A percentile compares a stretch with the other conserved stretches of the same genome.
Conservation (phyloP, 2,888 invertebrate species). For the Parochlus steinenii region DNA sequence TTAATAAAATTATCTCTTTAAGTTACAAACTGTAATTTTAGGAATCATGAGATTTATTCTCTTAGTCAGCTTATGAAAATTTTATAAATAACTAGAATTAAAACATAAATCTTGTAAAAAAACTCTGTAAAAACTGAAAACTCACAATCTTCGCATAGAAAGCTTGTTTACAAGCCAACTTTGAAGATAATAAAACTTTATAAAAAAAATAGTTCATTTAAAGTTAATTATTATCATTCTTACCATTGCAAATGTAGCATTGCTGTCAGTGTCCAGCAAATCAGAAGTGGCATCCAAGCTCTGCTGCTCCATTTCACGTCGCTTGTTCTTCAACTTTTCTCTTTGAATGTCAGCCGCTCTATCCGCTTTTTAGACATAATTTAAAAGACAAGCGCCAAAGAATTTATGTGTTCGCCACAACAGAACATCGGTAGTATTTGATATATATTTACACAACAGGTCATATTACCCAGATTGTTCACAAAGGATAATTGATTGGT, state of each 20-base stretch:
- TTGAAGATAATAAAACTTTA: too few species aligned
- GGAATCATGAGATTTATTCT: too few species aligned
- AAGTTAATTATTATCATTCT: conserved; percentile 25
- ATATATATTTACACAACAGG: too few species aligned
- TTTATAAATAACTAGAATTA: conserved; percentile 12
- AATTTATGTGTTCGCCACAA: conserved; percentile 30
- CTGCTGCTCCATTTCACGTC: conserved; percentile 70
- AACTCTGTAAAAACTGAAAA: too few species aligned
- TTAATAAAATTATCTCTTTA: too few species aligned
- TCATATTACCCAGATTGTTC: too few species aligned
- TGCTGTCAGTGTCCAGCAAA: conserved; percentile 72
- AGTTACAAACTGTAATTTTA: too few species aligned
- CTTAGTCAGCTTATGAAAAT: too few species aligned
- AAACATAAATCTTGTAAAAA: conserved; percentile 8
- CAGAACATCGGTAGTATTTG: too few species aligned
- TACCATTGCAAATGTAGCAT: conserved; percentile 87
- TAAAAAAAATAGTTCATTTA: conserved; percentile 2
- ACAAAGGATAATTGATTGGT: conserved; percentile 13
- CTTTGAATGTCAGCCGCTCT: conserved; percentile 48
- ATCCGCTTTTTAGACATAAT: conserved; percentile 36
- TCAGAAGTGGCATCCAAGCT: conserved; percentile 77
- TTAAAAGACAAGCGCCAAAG: conserved; percentile 17
- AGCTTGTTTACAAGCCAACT: too few species aligned
- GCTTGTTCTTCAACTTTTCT: conserved; percentile 80
- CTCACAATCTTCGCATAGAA: too few species aligned